A percentile compares a stretch with the other conserved stretches of the same genome.
phyloP scores from a whole-genome alignment of 2,797 vertebrate species.

The Rhinatrema bivittatum region DNA sequence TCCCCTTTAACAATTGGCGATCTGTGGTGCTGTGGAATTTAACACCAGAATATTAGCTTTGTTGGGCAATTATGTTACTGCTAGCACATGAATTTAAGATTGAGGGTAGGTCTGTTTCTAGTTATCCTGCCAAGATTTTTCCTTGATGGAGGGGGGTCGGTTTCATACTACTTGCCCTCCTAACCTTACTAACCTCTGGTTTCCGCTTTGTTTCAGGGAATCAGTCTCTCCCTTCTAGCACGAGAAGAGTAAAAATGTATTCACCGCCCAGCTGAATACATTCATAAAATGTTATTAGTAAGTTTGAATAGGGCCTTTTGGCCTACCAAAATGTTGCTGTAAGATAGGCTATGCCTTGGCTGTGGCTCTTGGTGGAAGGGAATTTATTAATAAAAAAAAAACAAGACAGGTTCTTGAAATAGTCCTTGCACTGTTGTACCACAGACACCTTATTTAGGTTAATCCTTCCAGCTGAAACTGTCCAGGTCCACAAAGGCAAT shows the following conservation, averaged over 20 bases:
- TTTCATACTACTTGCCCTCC: conserved; percentile 70
- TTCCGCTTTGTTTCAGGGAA: conserved; percentile 69
- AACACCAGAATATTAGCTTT: conserved; percentile 72
- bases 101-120: conserved; percentile 74
- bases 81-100: conserved; percentile 63
- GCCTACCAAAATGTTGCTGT: conserved; percentile 63
- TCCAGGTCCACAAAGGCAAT: conserved; percentile 51
- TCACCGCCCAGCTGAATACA: conserved; percentile 57
- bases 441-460: conserved; percentile 63
- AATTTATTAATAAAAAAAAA: conserved; percentile 74
- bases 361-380: conserved; percentile 65
- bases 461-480: conserved; percentile 61
- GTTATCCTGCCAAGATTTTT: conserved; percentile 73
- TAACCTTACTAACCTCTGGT: conserved; percentile 74
- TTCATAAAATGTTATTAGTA: conserved; percentile 60
- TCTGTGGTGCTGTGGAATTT: conserved; percentile 60
- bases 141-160: conserved; percentile 71
- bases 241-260: conserved; percentile 68
- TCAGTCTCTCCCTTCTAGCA: conserved; percentile 69
- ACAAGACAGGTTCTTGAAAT: conserved; percentile 65
- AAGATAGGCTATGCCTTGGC: conserved; percentile 57
- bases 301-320: conserved; percentile 64
- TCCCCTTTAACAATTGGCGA: conserved; percentile 45
- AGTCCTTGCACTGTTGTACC: conserved; percentile 66
- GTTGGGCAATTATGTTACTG: conserved; percentile 70